A percentile compares a stretch with the other conserved stretches of the same genome.
Conservation (phyloP, 1,140 invertebrate species). For the Heliconius himera region DNA sequence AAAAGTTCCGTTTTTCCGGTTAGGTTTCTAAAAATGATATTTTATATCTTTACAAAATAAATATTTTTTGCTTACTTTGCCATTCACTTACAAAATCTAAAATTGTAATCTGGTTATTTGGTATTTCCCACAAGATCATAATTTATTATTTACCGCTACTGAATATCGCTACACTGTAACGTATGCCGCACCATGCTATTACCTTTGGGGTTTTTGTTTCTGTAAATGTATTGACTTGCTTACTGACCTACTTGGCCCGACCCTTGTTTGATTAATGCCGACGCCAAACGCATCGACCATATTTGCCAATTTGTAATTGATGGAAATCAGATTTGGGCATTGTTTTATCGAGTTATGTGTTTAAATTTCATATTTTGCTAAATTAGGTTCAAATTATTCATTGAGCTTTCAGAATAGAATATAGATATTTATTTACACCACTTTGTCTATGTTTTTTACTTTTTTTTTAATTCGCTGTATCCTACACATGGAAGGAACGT, state of each 20-base stretch:
- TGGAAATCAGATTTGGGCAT: slow-evolving; percentile 17
- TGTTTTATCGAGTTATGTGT: not conserved
- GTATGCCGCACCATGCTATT: not conserved
- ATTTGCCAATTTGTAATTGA: slow-evolving; percentile 30
- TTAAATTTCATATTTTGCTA: not conserved
- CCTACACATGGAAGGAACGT: not conserved
- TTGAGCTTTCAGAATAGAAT: not conserved
- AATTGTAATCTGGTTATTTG: not conserved
- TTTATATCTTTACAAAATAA: no score
- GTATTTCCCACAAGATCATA: not conserved
- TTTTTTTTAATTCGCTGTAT: no score
- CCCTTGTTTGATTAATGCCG: slow-evolving; percentile 30
- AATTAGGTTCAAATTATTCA: not conserved
- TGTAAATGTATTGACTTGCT: slow-evolving; percentile 35
- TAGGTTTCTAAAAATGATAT: no score
- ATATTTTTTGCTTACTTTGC: not conserved
- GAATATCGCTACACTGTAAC: not conserved
- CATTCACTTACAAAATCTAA: not conserved
- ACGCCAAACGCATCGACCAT: slow-evolving; percentile 19
- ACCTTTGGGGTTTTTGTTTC: slow-evolving; percentile 22
- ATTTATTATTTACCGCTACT: slow-evolving; percentile 18
- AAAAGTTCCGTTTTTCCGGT: no score
- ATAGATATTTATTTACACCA: not conserved
- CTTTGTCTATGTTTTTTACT: not conserved
- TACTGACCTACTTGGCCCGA: slow-evolving; percentile 33